Base-by-base conservation (phyloP, 1,140 invertebrate species). In the Penaeus chinensis region DNA sequence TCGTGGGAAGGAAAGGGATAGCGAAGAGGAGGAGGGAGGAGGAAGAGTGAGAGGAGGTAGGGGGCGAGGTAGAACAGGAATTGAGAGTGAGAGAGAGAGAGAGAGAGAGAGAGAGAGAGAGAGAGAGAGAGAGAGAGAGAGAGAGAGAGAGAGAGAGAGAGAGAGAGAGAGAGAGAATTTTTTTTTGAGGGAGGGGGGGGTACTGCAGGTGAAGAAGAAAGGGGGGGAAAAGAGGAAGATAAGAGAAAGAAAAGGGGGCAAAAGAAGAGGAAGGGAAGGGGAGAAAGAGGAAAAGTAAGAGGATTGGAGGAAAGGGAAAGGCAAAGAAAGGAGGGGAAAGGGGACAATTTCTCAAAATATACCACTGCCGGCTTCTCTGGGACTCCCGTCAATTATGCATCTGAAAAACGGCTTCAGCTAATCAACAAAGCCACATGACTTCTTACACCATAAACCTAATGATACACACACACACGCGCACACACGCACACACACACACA, bases 81-180 rank as follows among this genome's bases (percentile, higher is more conserved):
- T 8, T 7, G 20, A 4, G 20, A 4, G 20, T 7, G 66, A n/a
- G 66, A 71, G 66, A n/a, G 66, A 71, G 66, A 71, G 22, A n/a
- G 66, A 71, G 66, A 71, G 66, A 71, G 66, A 71, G 18, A n/a
- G 22, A 71, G 66, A 71, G 66, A 71, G 19, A 71, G 66, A n/a
- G 22, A 71, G 66, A 71, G 66, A 71, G 66, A 22, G 22, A 22
- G 66, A 71, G 7, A 71, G 7, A n/a, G 20, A 71, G 20, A n/a
- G 32, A n/a, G 32, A n/a, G 32, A n/a, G 18, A 24, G 18, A 24
- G 0, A n/a, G 18, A 69, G 66, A 69, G 16, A 22, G 66, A 22
- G 19, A n/a, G n/a, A 22, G 69, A 24, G 4, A 71, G 20, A 71
- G n/a, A 71, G n/a, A n/a, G 22, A n/a, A n/a, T n/a, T n/a, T n/a